A percentile compares a stretch with the other conserved stretches of the same genome.
These are phyloP conservation scores for Drosophila kohkoa DNA, from an alignment of 1,140 invertebrate genomes.

Conservation along the genomic window DNA sequence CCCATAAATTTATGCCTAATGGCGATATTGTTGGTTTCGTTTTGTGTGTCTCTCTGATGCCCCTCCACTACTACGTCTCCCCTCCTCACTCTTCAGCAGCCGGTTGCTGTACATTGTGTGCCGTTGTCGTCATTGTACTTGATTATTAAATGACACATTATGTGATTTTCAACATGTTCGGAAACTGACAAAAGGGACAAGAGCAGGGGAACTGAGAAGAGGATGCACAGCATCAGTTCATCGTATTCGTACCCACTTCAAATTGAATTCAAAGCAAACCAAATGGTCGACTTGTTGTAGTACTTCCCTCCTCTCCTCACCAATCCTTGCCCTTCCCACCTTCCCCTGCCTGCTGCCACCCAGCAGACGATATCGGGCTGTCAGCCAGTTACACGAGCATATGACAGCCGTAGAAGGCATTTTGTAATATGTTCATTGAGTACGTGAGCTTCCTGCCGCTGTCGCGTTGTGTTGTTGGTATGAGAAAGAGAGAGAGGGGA, in stretches of 20 bases:
- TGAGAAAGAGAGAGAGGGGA: not conserved
- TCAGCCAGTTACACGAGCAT: conserved; percentile 75
- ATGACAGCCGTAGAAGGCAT: conserved; percentile 73
- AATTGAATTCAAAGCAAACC: conserved; percentile 66
- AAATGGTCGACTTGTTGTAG: conserved; percentile 50
- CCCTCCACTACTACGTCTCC: not conserved
- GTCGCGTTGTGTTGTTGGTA: conserved; percentile 23
- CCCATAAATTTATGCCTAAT: conserved; percentile 76
- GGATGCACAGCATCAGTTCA: conserved; percentile 30
- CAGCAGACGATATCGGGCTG: not conserved
- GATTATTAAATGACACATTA: conserved; percentile 84
- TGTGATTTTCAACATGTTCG: conserved; percentile 78
- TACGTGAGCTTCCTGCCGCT: conserved; percentile 65
- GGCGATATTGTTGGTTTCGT: conserved; percentile 72
- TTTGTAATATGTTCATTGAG: conserved; percentile 74
- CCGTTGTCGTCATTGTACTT: conserved; percentile 72
- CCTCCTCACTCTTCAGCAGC: conserved; percentile 4
- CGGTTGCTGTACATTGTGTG: conserved; percentile 58
- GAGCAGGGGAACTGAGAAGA: not conserved
- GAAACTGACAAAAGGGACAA: conserved; percentile 34
- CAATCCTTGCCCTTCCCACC: too few relatives aligned
- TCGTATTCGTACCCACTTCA: conserved; percentile 57
- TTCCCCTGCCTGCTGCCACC: not conserved
- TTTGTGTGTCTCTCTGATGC: conserved; percentile 27
- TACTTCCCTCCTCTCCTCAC: conserved; percentile 10